Percentiles rank a stretch among this genome's conserved stretches.
These are phyloP conservation scores for Lamproptera curius DNA, from an alignment of 2,888 invertebrate genomes.

Conservation along the genomic window DNA sequence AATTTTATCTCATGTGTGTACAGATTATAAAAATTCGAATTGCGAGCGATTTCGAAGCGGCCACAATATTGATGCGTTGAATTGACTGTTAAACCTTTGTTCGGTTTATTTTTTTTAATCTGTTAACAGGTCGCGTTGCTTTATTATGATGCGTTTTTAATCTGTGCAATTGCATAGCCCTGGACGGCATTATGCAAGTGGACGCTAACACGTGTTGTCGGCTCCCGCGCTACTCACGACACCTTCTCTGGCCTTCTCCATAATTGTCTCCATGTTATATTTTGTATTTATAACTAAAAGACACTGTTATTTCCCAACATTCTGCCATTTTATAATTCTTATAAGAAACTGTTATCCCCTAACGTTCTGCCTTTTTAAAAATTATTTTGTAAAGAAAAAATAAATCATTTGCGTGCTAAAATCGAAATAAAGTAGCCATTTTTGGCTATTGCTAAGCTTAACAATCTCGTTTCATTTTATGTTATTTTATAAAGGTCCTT, in stretches of 20 bases:
- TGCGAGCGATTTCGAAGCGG: neutral
- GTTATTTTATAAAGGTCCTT: no score
- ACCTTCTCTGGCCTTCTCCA: constrained; percentile 61
- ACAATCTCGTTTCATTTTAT: no score
- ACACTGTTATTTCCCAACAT: neutral
- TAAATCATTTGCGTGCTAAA: no score
- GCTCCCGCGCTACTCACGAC: constrained; percentile 50
- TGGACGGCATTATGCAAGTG: constrained; percentile 65
- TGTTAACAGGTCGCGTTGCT: neutral
- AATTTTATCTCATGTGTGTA: constrained; percentile 54
- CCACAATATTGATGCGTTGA: neutral
- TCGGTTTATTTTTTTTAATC: neutral
- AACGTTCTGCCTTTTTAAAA: no score
- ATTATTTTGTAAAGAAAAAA: no score
- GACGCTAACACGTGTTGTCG: constrained; percentile 64
- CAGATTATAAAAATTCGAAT: constrained; percentile 5
- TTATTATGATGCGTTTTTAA: constrained; percentile 1
- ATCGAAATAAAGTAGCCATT: no score
- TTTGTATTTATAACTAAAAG: constrained; percentile 40
- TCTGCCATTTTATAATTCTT: no score
- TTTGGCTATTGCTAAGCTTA: no score
- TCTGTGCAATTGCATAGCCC: constrained; percentile 40
- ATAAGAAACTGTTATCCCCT: no score
- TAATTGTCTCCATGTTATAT: constrained; percentile 67
- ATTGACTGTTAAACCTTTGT: neutral